phyloP scores from a whole-genome alignment of 2,888 invertebrate genomes.

The Petrophora chlorosata region DNA sequence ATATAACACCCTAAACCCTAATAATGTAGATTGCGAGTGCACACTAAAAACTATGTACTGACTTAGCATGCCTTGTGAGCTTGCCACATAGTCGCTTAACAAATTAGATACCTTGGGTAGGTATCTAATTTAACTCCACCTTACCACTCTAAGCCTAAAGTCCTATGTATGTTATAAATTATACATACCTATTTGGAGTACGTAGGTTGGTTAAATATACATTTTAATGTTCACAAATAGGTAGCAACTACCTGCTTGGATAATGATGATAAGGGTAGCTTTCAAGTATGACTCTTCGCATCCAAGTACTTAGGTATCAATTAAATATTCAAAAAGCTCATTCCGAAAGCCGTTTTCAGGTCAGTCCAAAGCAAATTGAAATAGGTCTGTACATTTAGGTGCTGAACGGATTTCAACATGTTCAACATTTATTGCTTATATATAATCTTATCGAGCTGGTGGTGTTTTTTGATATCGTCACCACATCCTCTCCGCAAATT shows the following conservation, averaged over 20 bases:
- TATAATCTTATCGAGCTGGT: no score
- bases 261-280: slow-evolving; percentile 32
- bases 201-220: not conserved
- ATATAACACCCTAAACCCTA: no score
- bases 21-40: no score
- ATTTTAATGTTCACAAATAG: slow-evolving; percentile 8
- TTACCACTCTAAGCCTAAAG: no score
- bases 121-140: no score
- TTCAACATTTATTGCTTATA: slow-evolving; percentile 8
- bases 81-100: no score
- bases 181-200: not conserved
- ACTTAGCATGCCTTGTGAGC: no score
- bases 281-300: slow-evolving; percentile 31
- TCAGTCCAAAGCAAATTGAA: slow-evolving; percentile 30
- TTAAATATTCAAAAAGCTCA: slow-evolving; percentile 39
- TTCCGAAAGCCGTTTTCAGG: slow-evolving; percentile 37
- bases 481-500: no score
- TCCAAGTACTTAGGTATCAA: slow-evolving; percentile 33
- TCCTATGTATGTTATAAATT: no score
- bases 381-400: slow-evolving; percentile 21
- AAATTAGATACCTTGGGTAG: no score
- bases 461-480: no score
- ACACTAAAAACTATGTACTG: no score
- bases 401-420: slow-evolving; percentile 3
- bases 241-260: slow-evolving; percentile 14